Evolutionary conservation across 2,888 invertebrate species (phyloP), one percentile per base, ranked within the genome.

Genomic region (Torymus aiolomorphi): DNA sequence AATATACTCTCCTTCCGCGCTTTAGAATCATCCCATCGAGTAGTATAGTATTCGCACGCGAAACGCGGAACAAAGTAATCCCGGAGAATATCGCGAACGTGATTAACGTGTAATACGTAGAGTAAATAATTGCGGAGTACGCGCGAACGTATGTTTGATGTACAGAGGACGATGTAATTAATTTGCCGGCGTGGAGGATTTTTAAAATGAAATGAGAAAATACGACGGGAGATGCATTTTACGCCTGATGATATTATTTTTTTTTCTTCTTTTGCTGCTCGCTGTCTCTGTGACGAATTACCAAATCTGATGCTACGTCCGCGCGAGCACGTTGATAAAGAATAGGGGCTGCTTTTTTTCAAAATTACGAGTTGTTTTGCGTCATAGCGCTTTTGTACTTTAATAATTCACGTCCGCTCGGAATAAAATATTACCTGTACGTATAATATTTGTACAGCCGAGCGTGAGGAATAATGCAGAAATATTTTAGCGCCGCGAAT

Each of bases 281-380:
- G 4, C 59, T n/a, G 24, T 20, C 12, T 13, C 10, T 12, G 14
- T 74, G 66, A 74, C 59, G 13, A 14, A 57, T 74, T n/a, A 51
- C n/a, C 49, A 16, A 59, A 74, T 66, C 59, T 66, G 42, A 18
- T 13, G 8, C 42, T 14, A 49, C 24, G 16, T 16, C 2, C 5
- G 4, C 31, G 52, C 56, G 31, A 14, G 31, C 16, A 18, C 20
- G 42, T 42, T 65, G 66, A 59, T 66, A 57, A 59, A 66, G 65
- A 74, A 74, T 74, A n/a, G 49, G 20, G 42, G 63, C 31, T 16
- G 63, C n/a, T 76, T 70, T 70, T 70, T 63, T 62, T n/a, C 18
- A 31, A 62, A 69, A 59, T 66, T 42, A 24, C 20, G 1, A 51
- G 74, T 24, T 59, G 59, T 74, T 74, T 59, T 24, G 31, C 59